Evolutionary conservation across 2,888 invertebrate genomes (phyloP).

Genomic region (Acronicta alni): DNA sequence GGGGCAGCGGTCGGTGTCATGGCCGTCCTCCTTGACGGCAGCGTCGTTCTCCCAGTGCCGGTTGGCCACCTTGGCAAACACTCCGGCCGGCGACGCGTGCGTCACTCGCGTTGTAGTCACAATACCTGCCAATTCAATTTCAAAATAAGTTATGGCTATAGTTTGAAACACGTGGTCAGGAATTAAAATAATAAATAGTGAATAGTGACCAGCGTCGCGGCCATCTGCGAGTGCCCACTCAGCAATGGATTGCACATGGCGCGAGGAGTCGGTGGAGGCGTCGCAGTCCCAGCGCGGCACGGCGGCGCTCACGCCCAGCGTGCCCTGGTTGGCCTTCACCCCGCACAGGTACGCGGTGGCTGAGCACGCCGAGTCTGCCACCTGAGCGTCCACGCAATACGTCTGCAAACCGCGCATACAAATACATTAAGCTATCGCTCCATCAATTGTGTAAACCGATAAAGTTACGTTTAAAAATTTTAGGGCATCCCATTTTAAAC

Average conservation of each 20-base stretch:
- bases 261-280: constrained; percentile 80
- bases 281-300: constrained; percentile 90
- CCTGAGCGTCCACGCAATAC: constrained; percentile 89
- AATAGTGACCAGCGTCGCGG: constrained; percentile 65
- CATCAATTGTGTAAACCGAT: neutral
- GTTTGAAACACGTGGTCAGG: neutral
- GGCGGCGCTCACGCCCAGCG: constrained; percentile 91
- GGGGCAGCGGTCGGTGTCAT: constrained; percentile 85
- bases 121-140: constrained; percentile 75
- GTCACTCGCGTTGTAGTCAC: constrained; percentile 93
- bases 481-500: too few relatives aligned
- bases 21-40: constrained; percentile 74
- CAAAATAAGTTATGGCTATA: neutral
- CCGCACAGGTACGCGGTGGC: constrained; percentile 92
- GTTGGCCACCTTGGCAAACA: constrained; percentile 86
- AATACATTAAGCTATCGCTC: neutral
- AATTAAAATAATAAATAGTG: neutral
- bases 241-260: constrained; percentile 91
- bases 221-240: constrained; percentile 89
- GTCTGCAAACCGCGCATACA: constrained; percentile 69
- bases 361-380: constrained; percentile 92
- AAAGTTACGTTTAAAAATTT: neutral
- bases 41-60: constrained; percentile 92
- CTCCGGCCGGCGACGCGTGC: constrained; percentile 92
- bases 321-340: constrained; percentile 90